Evolutionary conservation across 2,888 invertebrate species (phyloP).

Genomic region (Trachelus tabidus): DNA sequence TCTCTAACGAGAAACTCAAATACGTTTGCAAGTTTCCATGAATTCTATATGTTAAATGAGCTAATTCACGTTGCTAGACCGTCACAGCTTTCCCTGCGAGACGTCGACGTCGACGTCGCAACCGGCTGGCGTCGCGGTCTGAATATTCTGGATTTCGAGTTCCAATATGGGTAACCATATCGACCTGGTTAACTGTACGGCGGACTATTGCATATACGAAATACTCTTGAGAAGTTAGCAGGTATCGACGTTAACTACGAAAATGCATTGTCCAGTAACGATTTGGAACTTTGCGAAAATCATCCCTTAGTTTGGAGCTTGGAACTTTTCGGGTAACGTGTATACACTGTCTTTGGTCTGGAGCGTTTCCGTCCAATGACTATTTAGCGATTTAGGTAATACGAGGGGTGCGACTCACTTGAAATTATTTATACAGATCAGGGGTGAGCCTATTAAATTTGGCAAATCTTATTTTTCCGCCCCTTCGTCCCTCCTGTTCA

Average conservation of each 20-base stretch:
- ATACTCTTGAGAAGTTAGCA: background rate
- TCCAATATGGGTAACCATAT: background rate
- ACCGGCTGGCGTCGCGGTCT: background rate
- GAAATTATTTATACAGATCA: background rate
- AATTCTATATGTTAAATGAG: background rate
- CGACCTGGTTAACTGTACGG: background rate
- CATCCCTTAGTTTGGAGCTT: background rate
- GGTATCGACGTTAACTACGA: background rate
- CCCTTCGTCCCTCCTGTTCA: background rate
- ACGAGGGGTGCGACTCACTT: background rate
- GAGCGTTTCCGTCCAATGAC: background rate
- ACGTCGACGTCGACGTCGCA: background rate
- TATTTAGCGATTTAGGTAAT: background rate
- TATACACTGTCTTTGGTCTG: background rate
- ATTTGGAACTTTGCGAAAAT: background rate
- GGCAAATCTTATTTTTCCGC: background rate
- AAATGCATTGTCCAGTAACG: background rate
- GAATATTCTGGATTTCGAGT: background rate
- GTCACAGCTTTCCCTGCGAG: background rate
- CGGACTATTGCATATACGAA: background rate
- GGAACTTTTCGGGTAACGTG: background rate
- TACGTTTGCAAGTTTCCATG: background rate
- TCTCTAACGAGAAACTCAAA: background rate
- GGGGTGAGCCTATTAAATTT: background rate
- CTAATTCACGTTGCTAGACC: background rate